A percentile compares a stretch with the other conserved stretches of the same genome.
phyloP scores from a whole-genome alignment of 2,797 vertebrate genomes.

The Gastrophryne carolinensis region DNA sequence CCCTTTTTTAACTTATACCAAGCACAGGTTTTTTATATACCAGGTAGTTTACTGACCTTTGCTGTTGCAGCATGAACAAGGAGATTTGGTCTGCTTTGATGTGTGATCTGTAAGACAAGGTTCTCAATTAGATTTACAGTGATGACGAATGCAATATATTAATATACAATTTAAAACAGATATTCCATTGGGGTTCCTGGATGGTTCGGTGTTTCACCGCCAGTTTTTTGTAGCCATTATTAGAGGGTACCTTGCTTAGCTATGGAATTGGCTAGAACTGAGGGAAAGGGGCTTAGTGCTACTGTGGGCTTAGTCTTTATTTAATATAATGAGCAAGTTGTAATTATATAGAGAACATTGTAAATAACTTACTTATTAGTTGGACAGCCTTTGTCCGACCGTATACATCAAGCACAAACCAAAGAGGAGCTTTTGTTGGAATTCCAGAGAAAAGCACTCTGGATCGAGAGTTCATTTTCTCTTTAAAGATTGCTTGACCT shows the following conservation, averaged over 20 bases:
- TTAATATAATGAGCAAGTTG: too few relatives aligned
- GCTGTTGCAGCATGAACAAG: background rate
- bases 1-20: background rate
- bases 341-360: background rate
- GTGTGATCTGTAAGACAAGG: constrained; percentile 2
- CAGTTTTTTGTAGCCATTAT: too few relatives aligned
- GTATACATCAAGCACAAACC: constrained; percentile 77
- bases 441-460: constrained; percentile 51
- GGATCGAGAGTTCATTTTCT: background rate
- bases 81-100: background rate
- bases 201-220: too few relatives aligned
- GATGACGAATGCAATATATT: too few relatives aligned
- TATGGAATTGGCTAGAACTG: too few relatives aligned
- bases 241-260: too few relatives aligned
- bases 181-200: too few relatives aligned
- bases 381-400: constrained; percentile 68
- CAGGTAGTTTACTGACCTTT: constrained; percentile 13
- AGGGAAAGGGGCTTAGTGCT: too few relatives aligned
- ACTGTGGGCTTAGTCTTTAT: too few relatives aligned
- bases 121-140: background rate
- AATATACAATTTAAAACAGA: too few relatives aligned
- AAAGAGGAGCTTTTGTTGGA: constrained; percentile 63
- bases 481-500: constrained; percentile 53
- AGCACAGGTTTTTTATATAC: background rate
- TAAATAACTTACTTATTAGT: constrained; percentile 64